These are phyloP conservation scores for Himalopsyche phryganea DNA, from an alignment of 1,140 invertebrate species.

Conservation along the genomic window DNA sequence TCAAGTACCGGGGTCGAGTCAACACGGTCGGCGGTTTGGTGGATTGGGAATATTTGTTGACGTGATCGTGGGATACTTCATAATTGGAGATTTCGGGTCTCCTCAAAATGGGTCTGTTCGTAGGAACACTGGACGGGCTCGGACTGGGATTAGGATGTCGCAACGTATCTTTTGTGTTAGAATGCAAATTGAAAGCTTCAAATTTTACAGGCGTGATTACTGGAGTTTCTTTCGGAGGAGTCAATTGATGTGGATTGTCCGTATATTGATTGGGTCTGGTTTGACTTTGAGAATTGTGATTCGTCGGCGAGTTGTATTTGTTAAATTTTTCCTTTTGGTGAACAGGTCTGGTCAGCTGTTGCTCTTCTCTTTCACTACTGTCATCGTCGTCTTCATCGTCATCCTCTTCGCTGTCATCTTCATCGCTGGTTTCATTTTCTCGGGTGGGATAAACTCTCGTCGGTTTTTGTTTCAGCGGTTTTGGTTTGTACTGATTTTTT, in stretches of 20 bases:
- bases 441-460: no score
- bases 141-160: not conserved
- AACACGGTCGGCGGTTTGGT: conserved; percentile 12
- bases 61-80: conserved; percentile 38
- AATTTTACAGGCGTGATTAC: conserved; percentile 12
- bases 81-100: conserved; percentile 44
- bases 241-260: conserved; percentile 9
- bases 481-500: conserved; percentile 7
- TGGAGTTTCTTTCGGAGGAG: conserved; percentile 7
- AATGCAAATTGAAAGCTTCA: conserved; percentile 13
- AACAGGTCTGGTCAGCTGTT: conserved; percentile 15
- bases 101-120: conserved; percentile 37
- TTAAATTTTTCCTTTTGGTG: conserved; percentile 8
- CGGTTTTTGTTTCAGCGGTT: conserved; percentile 8
- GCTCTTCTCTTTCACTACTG: conserved; percentile 8
- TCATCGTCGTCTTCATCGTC: conserved; percentile 34
- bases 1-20: conserved; percentile 44
- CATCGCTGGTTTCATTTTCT: conserved; percentile 5
- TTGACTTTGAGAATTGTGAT: not conserved
- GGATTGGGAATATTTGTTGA: conserved; percentile 32
- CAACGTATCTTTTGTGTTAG: conserved; percentile 1
- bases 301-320: not conserved
- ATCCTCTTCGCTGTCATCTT: conserved; percentile 35
- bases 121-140: conserved; percentile 18
- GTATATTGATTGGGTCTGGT: conserved; percentile 3